Percentiles rank a stretch among this genome's conserved stretches.
These are phyloP conservation scores for Cheirogaleus medius DNA, from an alignment of 2,113 vertebrate species.

Conservation along the genomic window DNA sequence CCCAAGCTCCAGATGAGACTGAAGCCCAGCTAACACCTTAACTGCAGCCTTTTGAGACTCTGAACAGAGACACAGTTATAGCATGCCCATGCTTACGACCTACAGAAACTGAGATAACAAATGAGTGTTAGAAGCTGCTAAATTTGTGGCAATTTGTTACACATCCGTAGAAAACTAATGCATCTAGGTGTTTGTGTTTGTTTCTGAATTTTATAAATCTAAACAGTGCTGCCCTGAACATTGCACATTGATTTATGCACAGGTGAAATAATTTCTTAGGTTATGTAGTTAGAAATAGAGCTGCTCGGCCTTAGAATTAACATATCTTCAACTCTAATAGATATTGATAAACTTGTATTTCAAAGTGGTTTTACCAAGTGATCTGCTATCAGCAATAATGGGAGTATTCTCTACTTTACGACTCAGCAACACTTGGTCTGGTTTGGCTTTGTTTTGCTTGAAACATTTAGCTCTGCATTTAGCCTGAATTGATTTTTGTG, in stretches of 20 bases:
- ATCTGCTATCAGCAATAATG: not conserved
- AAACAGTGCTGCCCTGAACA: not conserved
- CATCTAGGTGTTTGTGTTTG: not conserved
- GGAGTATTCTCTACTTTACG: not conserved
- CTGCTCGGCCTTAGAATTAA: not conserved
- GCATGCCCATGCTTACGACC: not conserved
- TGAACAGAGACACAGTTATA: not conserved
- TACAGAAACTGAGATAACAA: not conserved
- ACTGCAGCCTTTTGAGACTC: not conserved
- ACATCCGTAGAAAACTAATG: not conserved
- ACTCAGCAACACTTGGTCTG: not conserved
- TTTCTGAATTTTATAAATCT: not conserved
- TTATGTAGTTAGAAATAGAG: not conserved
- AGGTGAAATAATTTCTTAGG: not conserved
- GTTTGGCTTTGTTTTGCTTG: not conserved
- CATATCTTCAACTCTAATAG: not conserved
- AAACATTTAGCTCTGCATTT: not conserved
- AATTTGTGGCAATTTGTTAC: not conserved
- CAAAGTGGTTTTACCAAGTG: not conserved
- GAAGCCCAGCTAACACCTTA: not conserved
- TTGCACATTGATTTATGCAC: not conserved
- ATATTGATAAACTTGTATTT: not conserved
- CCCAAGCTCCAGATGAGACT: not conserved
- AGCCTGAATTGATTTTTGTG: not conserved
- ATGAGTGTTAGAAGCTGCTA: not conserved